Percentiles rank a stretch among this genome's conserved stretches.
These are phyloP conservation scores for Oxytorus armatus DNA, from an alignment of 2,888 invertebrate species.

Conservation along the genomic window DNA sequence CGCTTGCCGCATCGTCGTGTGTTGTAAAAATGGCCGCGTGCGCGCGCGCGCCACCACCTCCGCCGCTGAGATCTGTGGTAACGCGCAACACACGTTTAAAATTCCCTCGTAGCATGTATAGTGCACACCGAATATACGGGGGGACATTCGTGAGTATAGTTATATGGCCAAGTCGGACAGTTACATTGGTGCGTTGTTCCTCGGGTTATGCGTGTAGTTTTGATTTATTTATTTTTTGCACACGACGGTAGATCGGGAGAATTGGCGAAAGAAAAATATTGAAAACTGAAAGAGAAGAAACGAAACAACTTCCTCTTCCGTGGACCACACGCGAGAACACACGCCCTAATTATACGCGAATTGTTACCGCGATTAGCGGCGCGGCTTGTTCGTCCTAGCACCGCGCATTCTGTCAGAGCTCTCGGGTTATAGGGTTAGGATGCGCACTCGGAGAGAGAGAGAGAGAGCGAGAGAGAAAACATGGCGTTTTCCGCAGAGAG, in stretches of 20 bases:
- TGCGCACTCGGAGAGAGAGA: slow-evolving; percentile 1
- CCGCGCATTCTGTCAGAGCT: slow-evolving; percentile 79
- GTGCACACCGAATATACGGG: too few relatives aligned
- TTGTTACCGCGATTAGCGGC: slow-evolving; percentile 72
- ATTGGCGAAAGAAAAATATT: not conserved
- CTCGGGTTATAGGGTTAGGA: slow-evolving; percentile 25
- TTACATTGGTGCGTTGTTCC: slow-evolving; percentile 54
- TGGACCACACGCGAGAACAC: slow-evolving; percentile 74
- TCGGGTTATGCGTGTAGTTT: not conserved
- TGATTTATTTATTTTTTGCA: too few relatives aligned
- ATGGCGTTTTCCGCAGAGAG: slow-evolving; percentile 31
- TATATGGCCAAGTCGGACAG: too few relatives aligned
- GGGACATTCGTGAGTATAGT: slow-evolving; percentile 38
- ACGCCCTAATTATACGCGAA: slow-evolving; percentile 79
- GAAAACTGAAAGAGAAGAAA: slow-evolving; percentile 41
- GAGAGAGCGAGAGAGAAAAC: slow-evolving; percentile 32
- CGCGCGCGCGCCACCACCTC: slow-evolving; percentile 58
- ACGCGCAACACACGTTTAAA: slow-evolving; percentile 60
- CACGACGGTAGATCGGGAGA: too few relatives aligned
- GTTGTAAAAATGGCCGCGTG: slow-evolving; percentile 90
- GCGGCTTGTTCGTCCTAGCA: slow-evolving; percentile 71
- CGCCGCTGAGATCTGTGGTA: slow-evolving; percentile 9
- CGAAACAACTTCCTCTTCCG: slow-evolving; percentile 67
- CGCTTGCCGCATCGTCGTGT: slow-evolving; percentile 89
- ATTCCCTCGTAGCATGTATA: slow-evolving; percentile 51